Evolutionary conservation across 2,888 invertebrate genomes (phyloP).

Genomic region (Agrochola lota): DNA sequence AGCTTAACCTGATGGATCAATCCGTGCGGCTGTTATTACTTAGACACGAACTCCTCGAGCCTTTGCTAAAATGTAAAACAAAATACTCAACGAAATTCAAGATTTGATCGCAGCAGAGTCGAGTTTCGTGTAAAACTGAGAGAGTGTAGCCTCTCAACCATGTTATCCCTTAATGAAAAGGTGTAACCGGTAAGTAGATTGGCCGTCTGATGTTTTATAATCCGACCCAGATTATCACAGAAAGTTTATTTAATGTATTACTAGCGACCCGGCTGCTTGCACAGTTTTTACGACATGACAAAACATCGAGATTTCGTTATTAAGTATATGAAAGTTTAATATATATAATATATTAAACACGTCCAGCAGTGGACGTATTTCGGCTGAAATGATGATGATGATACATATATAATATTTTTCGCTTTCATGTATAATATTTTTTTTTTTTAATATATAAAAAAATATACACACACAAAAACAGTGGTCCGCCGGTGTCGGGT

Average conservation of each 20-base stretch:
- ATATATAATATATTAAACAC: no score
- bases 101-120: slow-evolving; percentile 4
- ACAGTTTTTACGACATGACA: not conserved
- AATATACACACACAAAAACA: no score
- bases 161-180: slow-evolving; percentile 63
- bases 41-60: not conserved
- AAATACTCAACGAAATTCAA: not conserved
- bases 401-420: no score
- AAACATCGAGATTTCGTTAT: not conserved
- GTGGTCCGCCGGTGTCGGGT: no score
- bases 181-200: slow-evolving; percentile 70
- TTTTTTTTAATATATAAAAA: no score
- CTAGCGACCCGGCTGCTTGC: not conserved
- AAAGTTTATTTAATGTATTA: slow-evolving; percentile 43
- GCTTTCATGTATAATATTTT: no score
- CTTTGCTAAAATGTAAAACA: not conserved
- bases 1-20: no score
- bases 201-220: slow-evolving; percentile 67
- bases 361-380: no score
- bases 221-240: slow-evolving; percentile 69
- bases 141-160: slow-evolving; percentile 26
- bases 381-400: no score
- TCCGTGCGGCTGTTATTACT: not conserved
- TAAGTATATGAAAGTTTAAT: not conserved
- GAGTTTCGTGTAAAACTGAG: not conserved